Percentiles rank a stretch among this genome's conserved stretches.
phyloP scores from a whole-genome alignment of 2,113 vertebrate species.

The Tupaia tana region DNA sequence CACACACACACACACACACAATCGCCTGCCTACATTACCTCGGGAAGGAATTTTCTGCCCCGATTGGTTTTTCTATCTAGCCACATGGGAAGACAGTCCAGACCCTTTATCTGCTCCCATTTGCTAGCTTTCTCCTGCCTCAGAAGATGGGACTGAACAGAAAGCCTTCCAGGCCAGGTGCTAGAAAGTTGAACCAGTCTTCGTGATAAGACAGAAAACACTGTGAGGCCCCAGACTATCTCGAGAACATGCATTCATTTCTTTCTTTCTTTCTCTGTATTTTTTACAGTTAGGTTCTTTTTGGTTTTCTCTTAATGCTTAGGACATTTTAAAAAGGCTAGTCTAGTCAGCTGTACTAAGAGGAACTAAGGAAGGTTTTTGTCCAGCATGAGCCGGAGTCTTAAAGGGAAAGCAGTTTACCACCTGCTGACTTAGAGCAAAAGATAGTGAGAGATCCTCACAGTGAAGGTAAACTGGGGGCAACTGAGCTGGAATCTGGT shows the following conservation, averaged over 20 bases:
- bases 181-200: not conserved
- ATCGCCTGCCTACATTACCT: too few relatives aligned
- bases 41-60: too few relatives aligned
- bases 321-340: slow-evolving; percentile 50
- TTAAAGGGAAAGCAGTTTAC: slow-evolving; percentile 64
- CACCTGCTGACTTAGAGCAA: not conserved
- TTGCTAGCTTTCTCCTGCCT: too few relatives aligned
- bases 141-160: not conserved
- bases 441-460: not conserved
- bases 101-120: too few relatives aligned
- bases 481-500: not conserved
- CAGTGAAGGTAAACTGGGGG: not conserved
- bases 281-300: slow-evolving; percentile 48
- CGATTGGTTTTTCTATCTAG: too few relatives aligned
- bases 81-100: too few relatives aligned
- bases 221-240: not conserved
- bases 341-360: slow-evolving; percentile 55
- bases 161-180: not conserved
- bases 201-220: not conserved
- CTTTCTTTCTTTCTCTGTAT: not conserved
- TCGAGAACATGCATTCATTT: not conserved
- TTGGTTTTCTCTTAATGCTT: slow-evolving; percentile 19
- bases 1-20: too few relatives aligned
- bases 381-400: slow-evolving; percentile 28
- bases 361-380: slow-evolving; percentile 67